phyloP scores from a whole-genome alignment of 2,888 invertebrate genomes.

The Seira ritae region DNA sequence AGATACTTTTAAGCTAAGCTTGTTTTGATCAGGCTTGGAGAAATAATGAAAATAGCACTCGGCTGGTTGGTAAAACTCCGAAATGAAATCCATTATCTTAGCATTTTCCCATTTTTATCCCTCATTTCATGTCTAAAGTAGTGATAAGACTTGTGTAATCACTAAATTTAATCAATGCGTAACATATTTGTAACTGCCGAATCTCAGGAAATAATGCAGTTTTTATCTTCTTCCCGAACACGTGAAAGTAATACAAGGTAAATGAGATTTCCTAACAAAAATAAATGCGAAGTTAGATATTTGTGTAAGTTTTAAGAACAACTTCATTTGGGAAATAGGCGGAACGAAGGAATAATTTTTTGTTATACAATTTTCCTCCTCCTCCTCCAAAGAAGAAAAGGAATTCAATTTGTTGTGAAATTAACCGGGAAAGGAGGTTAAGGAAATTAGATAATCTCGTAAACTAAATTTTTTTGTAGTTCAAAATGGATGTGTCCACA shows the following conservation, averaged over 20 bases:
- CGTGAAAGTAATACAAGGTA: background rate
- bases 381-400: too few relatives aligned
- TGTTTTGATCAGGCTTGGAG: background rate
- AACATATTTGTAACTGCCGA: background rate
- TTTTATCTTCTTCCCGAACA: background rate
- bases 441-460: background rate
- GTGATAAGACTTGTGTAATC: slow-evolving; percentile 24
- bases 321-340: background rate
- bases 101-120: slow-evolving; percentile 43
- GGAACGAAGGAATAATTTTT: background rate
- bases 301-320: background rate
- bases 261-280: background rate
- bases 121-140: slow-evolving; percentile 38
- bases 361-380: background rate
- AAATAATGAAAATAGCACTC: slow-evolving; percentile 33
- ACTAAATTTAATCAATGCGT: slow-evolving; percentile 41
- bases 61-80: slow-evolving; percentile 19
- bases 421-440: background rate
- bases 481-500: background rate
- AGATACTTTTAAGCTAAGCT: too few relatives aligned
- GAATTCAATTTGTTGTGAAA: background rate
- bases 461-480: too few relatives aligned
- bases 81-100: slow-evolving; percentile 43
- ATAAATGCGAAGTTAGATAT: too few relatives aligned
- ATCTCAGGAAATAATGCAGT: background rate